Conservation (phyloP, 2,888 invertebrate genomes). For the Plemyria rubiginata region DNA sequence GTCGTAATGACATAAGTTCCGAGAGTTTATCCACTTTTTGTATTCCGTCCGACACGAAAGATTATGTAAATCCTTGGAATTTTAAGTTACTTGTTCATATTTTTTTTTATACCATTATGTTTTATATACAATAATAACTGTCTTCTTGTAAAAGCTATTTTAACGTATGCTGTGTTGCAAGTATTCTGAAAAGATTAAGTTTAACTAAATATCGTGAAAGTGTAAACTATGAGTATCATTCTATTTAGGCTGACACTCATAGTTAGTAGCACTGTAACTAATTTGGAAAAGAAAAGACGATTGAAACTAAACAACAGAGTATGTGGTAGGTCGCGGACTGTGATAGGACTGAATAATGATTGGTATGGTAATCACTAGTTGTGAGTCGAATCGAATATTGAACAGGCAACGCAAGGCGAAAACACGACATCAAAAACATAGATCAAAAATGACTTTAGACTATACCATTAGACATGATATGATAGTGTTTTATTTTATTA, state of each 20-base stretch:
- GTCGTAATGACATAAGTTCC: constrained; percentile 18
- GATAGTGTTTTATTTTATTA: constrained; percentile 30
- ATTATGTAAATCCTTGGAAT: neutral
- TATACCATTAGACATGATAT: constrained; percentile 29
- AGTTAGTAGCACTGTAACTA: constrained; percentile 6
- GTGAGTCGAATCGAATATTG: constrained; percentile 68
- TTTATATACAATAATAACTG: neutral
- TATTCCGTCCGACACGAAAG: neutral
- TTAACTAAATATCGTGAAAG: constrained; percentile 8
- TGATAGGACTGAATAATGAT: constrained; percentile 70
- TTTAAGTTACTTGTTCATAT: neutral
- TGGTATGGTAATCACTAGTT: constrained; percentile 66
- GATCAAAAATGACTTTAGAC: constrained; percentile 42
- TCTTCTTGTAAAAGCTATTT: neutral
- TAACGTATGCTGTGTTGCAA: neutral
- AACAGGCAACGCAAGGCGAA: constrained; percentile 59
- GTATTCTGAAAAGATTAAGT: neutral
- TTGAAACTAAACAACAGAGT: constrained; percentile 63
- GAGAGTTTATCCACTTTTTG: constrained; percentile 19
- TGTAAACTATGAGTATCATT: constrained; percentile 7
- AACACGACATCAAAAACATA: constrained; percentile 48
- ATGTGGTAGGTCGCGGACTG: constrained; percentile 61
- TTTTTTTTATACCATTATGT: no score
- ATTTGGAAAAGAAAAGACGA: constrained; percentile 41
- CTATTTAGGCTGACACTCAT: no score